Base-by-base conservation (phyloP, 2,888 invertebrate genomes). In the Clitarchus hookeri region DNA sequence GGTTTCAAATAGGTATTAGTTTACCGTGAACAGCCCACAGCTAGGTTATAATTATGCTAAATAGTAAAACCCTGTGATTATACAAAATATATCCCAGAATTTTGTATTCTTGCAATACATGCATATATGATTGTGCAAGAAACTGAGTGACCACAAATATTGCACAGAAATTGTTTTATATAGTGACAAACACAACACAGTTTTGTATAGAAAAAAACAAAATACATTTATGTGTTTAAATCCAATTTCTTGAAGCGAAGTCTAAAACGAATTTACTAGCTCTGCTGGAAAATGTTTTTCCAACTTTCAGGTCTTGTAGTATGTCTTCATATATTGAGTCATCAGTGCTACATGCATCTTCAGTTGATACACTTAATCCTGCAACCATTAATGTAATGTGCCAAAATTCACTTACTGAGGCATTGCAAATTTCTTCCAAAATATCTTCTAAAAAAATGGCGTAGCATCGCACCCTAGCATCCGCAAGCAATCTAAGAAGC, bases 401-500 rank as follows among this genome's bases (percentile, higher is more conserved):
- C 65, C 65, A 65, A 23, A 65, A n/a, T 23, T n/a, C 65, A 19
- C 11, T 23, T 3, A n/a, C 11, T 16, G 65, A 19, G 8, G 65
- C 11, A 6, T 19, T 8, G 25, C 48, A 19, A 36, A 85, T 53
- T 44, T 85, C 85, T 26, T 83, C 44, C 23, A 36, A n/a, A 44
- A 85, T 83, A n/a, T 54, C 27, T 16, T 85, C 83, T 13, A 53
- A 83, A 6, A 83, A 27, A 88, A 26, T 0, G 90, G 90, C 0
- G 89, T 90, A 3, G 84, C 77, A 80, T 91, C 89, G n/a, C 90
- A 87, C 16, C 89, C 88, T 0, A 91, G 85, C 0, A 87, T 87
- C 3, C 87, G 88, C 27, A 91, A 85, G n/a, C 87, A 89, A 4
- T 89, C 88, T 6, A 90, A 85, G 84, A 91, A 91, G 0, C 89